Evolutionary conservation across 2,797 vertebrate species (phyloP).

Genomic region (Sternotherus odoratus): DNA sequence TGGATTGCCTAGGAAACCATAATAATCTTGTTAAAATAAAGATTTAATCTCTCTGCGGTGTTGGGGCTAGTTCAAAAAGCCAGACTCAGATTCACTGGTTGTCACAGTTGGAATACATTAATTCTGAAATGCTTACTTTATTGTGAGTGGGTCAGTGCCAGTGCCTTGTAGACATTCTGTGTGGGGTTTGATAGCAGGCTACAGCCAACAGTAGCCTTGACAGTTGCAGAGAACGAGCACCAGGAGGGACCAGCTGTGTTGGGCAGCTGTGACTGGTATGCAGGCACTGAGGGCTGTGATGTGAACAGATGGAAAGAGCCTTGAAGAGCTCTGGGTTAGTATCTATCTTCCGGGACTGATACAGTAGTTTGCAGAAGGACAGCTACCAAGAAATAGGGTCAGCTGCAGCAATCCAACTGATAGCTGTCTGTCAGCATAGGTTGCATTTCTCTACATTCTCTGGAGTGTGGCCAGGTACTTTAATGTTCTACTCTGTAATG

Average conservation of each 20-base stretch:
- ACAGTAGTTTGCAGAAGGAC: neutral
- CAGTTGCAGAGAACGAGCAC: neutral
- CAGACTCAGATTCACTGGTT: neutral
- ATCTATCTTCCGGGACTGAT: neutral
- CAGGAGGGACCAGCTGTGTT: neutral
- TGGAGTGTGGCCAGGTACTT: conserved; percentile 1
- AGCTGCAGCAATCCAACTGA: neutral
- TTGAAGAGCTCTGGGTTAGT: neutral
- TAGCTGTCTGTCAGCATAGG: neutral
- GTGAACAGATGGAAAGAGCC: conserved; percentile 24
- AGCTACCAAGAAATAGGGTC: neutral
- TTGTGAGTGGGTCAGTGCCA: neutral
- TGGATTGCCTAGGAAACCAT: conserved; percentile 67
- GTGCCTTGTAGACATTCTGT: neutral
- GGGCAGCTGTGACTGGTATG: neutral
- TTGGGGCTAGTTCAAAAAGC: conserved; percentile 46
- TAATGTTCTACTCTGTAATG: neutral
- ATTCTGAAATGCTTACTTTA: neutral
- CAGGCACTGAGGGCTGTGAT: neutral
- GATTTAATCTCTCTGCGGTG: conserved; percentile 40
- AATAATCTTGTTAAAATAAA: conserved; percentile 68
- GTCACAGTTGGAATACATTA: neutral
- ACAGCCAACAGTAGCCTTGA: neutral
- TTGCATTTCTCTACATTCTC: neutral
- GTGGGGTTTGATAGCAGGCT: neutral